Percentiles rank a stretch among this genome's conserved stretches.
phyloP scores from a whole-genome alignment of 2,113 vertebrate genomes.

The Cryptomyrus ogoouensis region DNA sequence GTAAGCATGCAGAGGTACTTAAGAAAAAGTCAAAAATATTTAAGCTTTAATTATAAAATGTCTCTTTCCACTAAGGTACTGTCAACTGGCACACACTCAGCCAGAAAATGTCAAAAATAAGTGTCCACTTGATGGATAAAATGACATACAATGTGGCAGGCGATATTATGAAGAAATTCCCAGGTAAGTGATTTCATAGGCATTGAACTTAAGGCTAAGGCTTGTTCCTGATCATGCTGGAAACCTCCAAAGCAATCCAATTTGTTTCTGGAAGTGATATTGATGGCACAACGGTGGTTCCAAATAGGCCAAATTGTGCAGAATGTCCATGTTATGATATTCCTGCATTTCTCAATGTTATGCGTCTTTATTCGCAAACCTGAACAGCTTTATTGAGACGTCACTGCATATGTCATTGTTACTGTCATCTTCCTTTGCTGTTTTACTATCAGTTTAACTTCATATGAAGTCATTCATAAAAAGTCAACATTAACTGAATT shows the following conservation, averaged over 20 bases:
- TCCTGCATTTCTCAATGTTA: not conserved
- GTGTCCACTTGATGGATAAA: slow-evolving; percentile 57
- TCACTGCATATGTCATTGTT: not conserved
- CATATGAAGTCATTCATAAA: not conserved
- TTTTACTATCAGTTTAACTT: not conserved
- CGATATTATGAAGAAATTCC: slow-evolving; percentile 41
- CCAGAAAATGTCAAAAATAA: slow-evolving; percentile 55
- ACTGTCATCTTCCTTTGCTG: not conserved
- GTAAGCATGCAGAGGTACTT: not conserved
- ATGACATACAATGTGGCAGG: slow-evolving; percentile 54
- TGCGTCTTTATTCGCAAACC: not conserved
- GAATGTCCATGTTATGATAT: not conserved
- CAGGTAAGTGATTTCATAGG: not conserved
- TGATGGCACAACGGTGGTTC: not conserved
- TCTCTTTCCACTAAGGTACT: slow-evolving; percentile 38
- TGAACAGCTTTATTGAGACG: not conserved
- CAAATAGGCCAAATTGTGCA: not conserved
- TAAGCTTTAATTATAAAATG: slow-evolving; percentile 28
- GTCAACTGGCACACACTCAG: slow-evolving; percentile 51
- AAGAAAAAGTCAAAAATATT: not conserved
- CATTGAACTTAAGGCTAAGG: not conserved
- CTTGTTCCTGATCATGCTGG: not conserved
- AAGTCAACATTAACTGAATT: not conserved
- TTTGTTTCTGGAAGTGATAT: not conserved
- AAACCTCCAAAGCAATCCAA: not conserved